Conservation (phyloP, 2,888 invertebrate genomes). For the Campopleginae sp. region DNA sequence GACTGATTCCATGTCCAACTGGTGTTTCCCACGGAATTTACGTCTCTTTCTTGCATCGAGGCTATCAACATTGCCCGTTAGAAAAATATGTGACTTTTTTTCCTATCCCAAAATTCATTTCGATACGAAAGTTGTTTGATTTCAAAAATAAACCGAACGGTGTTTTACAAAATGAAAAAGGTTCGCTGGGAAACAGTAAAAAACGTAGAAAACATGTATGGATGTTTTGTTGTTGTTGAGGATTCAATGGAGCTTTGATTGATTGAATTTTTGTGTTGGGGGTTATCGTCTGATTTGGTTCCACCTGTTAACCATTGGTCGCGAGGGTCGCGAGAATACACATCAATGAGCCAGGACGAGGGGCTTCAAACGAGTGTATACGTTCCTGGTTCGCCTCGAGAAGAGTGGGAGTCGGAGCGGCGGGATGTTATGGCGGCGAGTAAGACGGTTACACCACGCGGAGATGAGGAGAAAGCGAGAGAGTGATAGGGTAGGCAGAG, state of each 20-base stretch:
- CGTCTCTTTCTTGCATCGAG: neutral
- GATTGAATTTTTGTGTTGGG: neutral
- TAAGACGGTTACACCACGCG: slow-evolving; percentile 1
- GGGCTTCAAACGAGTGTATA: slow-evolving; percentile 23
- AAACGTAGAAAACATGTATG: neutral
- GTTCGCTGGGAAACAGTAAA: neutral
- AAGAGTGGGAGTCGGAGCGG: slow-evolving; percentile 50
- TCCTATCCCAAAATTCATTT: no score
- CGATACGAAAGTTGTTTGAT: neutral
- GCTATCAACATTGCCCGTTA: neutral
- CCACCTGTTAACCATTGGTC: slow-evolving; percentile 42
- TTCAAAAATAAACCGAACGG: neutral
- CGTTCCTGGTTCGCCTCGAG: slow-evolving; percentile 53
- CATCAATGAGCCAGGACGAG: neutral
- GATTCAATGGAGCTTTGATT: neutral
- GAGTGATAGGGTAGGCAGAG: neutral
- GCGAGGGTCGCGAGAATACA: no score
- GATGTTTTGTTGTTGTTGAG: neutral
- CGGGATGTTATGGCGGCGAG: slow-evolving; percentile 27
- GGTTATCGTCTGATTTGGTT: neutral
- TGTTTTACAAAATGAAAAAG: neutral
- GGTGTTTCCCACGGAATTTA: slow-evolving; percentile 39
- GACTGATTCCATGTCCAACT: slow-evolving; percentile 26
- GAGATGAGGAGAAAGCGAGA: slow-evolving; percentile 29
- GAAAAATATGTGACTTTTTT: neutral